Percentiles rank a stretch among this genome's conserved stretches.
Conservation (phyloP, 2,113 vertebrate genomes). For the Strix uralensis region DNA sequence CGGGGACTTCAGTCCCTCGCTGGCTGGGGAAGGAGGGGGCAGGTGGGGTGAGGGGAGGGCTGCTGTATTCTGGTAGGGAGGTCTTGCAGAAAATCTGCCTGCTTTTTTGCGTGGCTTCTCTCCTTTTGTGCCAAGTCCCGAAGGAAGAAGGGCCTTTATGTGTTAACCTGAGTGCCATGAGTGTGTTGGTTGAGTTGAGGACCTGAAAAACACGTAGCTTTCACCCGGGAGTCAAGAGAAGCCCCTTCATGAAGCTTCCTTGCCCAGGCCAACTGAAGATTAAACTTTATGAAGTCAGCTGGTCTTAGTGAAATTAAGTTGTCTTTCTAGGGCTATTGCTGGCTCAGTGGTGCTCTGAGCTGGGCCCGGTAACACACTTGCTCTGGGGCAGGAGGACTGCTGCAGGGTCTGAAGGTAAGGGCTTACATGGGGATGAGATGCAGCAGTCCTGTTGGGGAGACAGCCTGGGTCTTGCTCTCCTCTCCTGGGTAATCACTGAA, state of each 20-base stretch:
- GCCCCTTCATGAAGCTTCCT: neutral
- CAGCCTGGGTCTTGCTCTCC: neutral
- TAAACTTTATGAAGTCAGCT: neutral
- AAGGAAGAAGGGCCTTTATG: neutral
- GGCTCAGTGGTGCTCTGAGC: neutral
- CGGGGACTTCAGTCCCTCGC: neutral
- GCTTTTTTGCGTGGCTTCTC: neutral
- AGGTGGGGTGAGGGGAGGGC: neutral
- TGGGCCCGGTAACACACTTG: neutral
- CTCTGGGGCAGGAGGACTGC: neutral
- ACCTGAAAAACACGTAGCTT: neutral
- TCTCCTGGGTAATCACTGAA: neutral
- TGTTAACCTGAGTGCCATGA: neutral
- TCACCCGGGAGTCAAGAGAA: neutral
- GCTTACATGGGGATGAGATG: neutral
- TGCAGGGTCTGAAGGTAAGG: neutral
- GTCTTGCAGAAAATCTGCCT: neutral
- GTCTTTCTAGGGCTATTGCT: neutral
- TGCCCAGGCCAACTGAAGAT: neutral
- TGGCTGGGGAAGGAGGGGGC: neutral
- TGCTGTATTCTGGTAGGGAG: neutral
- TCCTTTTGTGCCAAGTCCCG: neutral
- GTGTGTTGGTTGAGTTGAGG: accelerated
- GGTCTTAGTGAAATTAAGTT: neutral
- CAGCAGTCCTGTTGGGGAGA: neutral